Evolutionary conservation across 2,888 invertebrate species (phyloP), one percentile per base, ranked within the genome.

Genomic region (Physocephala rufipes): DNA sequence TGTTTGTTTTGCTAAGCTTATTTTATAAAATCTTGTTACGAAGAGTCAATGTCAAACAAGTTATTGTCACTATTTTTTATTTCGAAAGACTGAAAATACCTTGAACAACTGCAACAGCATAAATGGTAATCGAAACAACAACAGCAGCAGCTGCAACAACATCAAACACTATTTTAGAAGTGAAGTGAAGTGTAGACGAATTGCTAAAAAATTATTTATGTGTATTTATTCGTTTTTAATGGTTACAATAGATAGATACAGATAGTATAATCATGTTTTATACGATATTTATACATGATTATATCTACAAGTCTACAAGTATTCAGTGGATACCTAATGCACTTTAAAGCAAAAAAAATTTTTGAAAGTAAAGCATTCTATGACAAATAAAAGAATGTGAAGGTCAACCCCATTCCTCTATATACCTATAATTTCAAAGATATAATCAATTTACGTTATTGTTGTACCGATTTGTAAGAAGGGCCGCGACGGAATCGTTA

Each of bases 331-430:
- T 30, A 55, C 21, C 12, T 45, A 62, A 21, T 66, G 64, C 59
- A 61, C 12, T 59, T 66, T 19, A 69, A 65, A 53, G 59, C 69
- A 51, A 51, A 36, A 36, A 61, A 66, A n/a, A n/a, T n/a, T n/a
- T 71, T 71, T 71, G 71, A 71, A 71, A 71, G 71, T 71, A 36
- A 51, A 66, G 61, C 66, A 43, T 51, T 19, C 47, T 68, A 51
- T 58, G 69, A 66, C 58, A 21, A 68, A 71, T 63, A 21, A 68
- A 71, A 66, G 71, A 71, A 74, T 74, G 63, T 55, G 72, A 74
- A 72, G 74, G 74, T 74, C 67, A 74, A 72, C 72, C 72, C 72
- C 74, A 71, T 74, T 72, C 66, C 69, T 64, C 63, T n/a, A n/a
- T n/a, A 62, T 66, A 51, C 68, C 62, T n/a, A n/a, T n/a, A n/a